Percentiles rank a stretch among this genome's conserved stretches.
These are phyloP conservation scores for Drosophila falleni DNA, from an alignment of 2,888 invertebrate genomes.

Conservation along the genomic window DNA sequence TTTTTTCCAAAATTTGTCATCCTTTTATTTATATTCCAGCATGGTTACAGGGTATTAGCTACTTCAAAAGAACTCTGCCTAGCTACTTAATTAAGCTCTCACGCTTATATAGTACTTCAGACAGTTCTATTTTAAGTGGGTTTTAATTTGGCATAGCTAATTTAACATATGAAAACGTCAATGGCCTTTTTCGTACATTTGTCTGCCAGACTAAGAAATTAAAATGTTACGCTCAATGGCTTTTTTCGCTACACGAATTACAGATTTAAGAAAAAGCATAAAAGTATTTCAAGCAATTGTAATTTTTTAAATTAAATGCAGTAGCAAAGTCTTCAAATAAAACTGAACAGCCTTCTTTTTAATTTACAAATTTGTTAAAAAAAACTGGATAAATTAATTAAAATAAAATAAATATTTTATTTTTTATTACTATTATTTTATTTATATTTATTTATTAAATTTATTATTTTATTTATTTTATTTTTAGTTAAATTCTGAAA, in stretches of 20 bases:
- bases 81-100: background rate
- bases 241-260: background rate
- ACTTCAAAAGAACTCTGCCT: background rate
- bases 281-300: background rate
- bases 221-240: background rate
- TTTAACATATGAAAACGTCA: conserved; percentile 1
- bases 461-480: too few relatives aligned
- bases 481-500: background rate
- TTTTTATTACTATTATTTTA: too few relatives aligned
- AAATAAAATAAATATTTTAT: too few relatives aligned
- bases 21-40: background rate
- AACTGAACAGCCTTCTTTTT: too few relatives aligned
- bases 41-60: background rate
- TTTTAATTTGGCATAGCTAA: conserved; percentile 8
- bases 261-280: background rate
- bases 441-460: too few relatives aligned
- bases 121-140: background rate
- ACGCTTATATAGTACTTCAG: background rate
- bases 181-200: background rate
- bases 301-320: too few relatives aligned
- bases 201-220: background rate
- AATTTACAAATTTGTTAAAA: too few relatives aligned
- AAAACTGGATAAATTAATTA: too few relatives aligned
- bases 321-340: too few relatives aligned
- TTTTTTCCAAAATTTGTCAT: background rate